phyloP scores from a whole-genome alignment of 2,113 vertebrate species.

The Engraulis encrasicolus region DNA sequence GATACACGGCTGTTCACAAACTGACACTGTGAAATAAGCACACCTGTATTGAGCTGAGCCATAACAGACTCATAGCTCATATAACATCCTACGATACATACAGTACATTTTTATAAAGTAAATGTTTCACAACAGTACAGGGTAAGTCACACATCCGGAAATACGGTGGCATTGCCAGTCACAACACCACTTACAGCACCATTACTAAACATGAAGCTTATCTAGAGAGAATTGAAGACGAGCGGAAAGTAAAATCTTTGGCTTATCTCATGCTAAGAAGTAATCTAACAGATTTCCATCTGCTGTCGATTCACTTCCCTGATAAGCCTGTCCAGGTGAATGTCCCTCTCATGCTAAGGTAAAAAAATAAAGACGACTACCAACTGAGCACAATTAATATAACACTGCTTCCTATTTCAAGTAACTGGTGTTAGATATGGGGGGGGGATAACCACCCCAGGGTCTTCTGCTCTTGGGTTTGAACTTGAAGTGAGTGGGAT shows the following conservation, averaged over 20 bases:
- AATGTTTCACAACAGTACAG: no score
- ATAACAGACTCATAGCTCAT: no score
- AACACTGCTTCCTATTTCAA: not conserved
- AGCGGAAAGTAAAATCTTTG: no score
- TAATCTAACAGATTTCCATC: not conserved
- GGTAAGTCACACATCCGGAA: no score
- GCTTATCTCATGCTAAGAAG: not conserved
- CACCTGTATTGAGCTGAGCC: not conserved
- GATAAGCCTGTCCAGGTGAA: not conserved
- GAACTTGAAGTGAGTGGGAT: not conserved
- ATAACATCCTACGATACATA: no score
- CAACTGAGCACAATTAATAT: not conserved
- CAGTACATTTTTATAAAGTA: no score
- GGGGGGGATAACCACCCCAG: not conserved
- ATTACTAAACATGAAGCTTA: not conserved
- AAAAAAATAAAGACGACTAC: not conserved
- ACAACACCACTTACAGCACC: not conserved
- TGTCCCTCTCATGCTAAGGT: not conserved
- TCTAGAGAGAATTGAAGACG: no score
- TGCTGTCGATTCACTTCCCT: not conserved
- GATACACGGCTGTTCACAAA: no score
- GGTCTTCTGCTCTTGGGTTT: not conserved
- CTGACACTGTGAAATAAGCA: not conserved
- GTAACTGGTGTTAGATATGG: not conserved
- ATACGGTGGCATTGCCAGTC: not conserved